Base-by-base conservation (phyloP, 1,140 invertebrate species). In the Neotoxoptera formosana region DNA sequence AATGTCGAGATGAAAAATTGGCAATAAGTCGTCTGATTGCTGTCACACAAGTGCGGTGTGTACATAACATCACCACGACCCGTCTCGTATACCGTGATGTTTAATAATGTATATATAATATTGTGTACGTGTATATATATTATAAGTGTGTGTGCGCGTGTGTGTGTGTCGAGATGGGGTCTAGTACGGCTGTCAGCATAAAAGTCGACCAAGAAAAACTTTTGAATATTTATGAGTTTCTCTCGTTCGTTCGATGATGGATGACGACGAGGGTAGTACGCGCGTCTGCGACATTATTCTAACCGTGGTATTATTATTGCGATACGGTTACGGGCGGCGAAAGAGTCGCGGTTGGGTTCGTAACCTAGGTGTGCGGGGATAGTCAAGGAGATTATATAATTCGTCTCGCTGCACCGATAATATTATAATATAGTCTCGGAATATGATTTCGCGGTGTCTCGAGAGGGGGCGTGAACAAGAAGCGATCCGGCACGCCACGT, bases 221-320 rank as follows among this genome's bases (percentile, higher is more conserved):
- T 93, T 86, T 93, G 81, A 93, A 93, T 93, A 93, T 93, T 93
- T 93, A 93, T 86, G 81, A 93, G 48, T 45, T 86, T 86, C 11
- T 81, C 76, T 48, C 91, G 86, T 93, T 86, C 81, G 91, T 51
- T 56, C 36, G 81, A 93, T 93, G 91, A 92, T 86, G 91, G 91
- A 93, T 86, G 91, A 92, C 76, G n/a, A 36, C n/a, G 45, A 81
- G 30, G n/a, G 48, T 41, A 41, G 48, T 41, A 41, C 7, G 7
- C 87, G 87, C 34, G 30, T 88, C 30, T 34, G 34, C 36, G 25
- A 60, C 53, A 90, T 90, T 90, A 88, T 90, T 60, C 88, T 60
- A 41, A 89, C 48, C n/a, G 60, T 9, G 56, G 56, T 60, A 60
- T 6, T 76, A 76, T 17, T 76, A 76, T 76, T 48, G n/a, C 6